Conservation (phyloP, 2,797 vertebrate genomes). For the Toxotes lorentzi region DNA sequence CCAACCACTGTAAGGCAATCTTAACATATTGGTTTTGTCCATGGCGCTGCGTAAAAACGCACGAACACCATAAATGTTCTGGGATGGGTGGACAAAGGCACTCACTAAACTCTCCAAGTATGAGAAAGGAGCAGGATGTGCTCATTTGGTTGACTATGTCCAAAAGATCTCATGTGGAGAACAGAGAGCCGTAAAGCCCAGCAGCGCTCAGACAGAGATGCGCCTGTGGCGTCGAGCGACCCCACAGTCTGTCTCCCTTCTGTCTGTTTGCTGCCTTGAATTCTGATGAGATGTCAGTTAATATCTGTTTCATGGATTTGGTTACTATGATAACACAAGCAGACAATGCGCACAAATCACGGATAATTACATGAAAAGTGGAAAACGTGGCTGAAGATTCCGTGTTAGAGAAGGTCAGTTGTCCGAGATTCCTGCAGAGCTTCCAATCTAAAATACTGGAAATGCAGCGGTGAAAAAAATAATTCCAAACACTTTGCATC, state of each 20-base stretch:
- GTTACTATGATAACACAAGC: neutral
- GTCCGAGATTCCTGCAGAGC: neutral
- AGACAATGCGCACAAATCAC: neutral
- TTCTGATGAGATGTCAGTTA: neutral
- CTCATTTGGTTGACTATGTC: conserved; percentile 12
- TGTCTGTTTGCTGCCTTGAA: neutral
- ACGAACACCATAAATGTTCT: neutral
- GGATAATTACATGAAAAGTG: neutral
- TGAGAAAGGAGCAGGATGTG: neutral
- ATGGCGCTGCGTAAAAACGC: conserved; percentile 58
- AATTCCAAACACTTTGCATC: conserved; percentile 2
- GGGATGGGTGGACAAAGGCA: neutral
- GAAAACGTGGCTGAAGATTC: neutral
- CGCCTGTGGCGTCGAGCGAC: neutral
- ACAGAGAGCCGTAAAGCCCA: conserved; percentile 25
- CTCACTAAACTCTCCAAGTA: neutral
- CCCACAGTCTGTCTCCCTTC: neutral
- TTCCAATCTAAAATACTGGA: neutral
- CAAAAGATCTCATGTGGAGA: conserved; percentile 26
- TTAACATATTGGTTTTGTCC: neutral
- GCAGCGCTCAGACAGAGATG: conserved; percentile 24
- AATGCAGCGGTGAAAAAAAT: neutral
- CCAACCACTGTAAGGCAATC: too few species aligned
- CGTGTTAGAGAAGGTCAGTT: neutral
- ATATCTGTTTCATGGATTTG: neutral